A percentile compares a stretch with the other conserved stretches of the same genome.
These are phyloP conservation scores for Macropodus opercularis DNA, from an alignment of 2,797 vertebrate species.

Conservation along the genomic window DNA sequence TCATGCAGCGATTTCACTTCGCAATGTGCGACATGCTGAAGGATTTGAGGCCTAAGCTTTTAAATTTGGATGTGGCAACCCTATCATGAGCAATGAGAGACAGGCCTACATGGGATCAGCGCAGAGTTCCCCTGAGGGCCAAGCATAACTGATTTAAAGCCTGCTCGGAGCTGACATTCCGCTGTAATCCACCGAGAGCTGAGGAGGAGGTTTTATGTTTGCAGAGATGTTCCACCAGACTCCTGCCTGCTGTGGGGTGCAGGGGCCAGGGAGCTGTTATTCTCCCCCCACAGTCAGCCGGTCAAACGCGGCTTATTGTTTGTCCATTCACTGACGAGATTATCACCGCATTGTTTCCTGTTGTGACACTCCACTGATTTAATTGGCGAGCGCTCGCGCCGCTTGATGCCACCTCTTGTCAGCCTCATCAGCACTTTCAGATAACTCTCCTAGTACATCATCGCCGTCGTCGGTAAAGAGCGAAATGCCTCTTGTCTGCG, in stretches of 20 bases:
- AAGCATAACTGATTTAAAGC: slow-evolving; percentile 83
- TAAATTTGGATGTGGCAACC: slow-evolving; percentile 76
- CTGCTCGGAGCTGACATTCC: slow-evolving; percentile 82
- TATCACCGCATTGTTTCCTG: slow-evolving; percentile 56
- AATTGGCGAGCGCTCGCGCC: slow-evolving; percentile 51
- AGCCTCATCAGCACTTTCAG: slow-evolving; percentile 72
- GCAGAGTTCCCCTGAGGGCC: slow-evolving; percentile 74
- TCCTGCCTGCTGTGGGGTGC: slow-evolving; percentile 54
- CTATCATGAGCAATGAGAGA: slow-evolving; percentile 78
- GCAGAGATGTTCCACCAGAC: slow-evolving; percentile 79
- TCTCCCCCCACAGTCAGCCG: slow-evolving; percentile 7
- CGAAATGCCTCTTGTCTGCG: slow-evolving; percentile 81
- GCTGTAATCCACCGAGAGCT: slow-evolving; percentile 81
- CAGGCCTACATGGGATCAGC: slow-evolving; percentile 77
- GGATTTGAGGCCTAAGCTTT: slow-evolving; percentile 64
- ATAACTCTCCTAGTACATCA: slow-evolving; percentile 68
- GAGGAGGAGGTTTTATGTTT: slow-evolving; percentile 79
- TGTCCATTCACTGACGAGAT: slow-evolving; percentile 55
- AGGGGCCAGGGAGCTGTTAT: slow-evolving; percentile 19
- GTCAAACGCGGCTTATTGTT: slow-evolving; percentile 62
- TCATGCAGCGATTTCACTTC: slow-evolving; percentile 35
- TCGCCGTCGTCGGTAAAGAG: slow-evolving; percentile 60
- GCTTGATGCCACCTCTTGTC: slow-evolving; percentile 64
- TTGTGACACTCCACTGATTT: slow-evolving; percentile 58
- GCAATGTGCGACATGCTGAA: slow-evolving; percentile 37